Base-by-base conservation (phyloP, 2,113 vertebrate genomes). In the Chamaea fasciata region DNA sequence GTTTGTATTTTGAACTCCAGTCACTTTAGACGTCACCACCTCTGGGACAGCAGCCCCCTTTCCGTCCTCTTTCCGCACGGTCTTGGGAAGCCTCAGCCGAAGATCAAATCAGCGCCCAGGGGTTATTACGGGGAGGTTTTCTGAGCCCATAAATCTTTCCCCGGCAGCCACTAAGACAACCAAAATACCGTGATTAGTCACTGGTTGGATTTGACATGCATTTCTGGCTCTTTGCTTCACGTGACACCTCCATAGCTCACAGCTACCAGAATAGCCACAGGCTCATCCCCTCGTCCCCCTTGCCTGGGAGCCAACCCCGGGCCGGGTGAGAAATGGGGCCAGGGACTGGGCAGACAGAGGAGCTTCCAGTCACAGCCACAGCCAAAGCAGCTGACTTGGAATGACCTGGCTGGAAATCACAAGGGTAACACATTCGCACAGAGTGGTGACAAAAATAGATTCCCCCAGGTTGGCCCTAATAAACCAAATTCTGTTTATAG, bases 181-280 rank as follows among this genome's bases (percentile, higher is more conserved):
- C 96, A 96, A 98, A 97, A 98, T 98, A 98, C 96, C 93, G 21
- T 96, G 93, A 98, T 98, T 97, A 83, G 97, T 98, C 98, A 97
- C 94, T 90, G 94, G 93, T 97, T 95, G 55, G 84, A 96, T 97
- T 96, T 97, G 97, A 95, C 95, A 80, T 80, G 96, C 95, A 94
- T 97, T 94, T 95, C 97, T 95, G 92, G 73, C 94, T 87, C 95
- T 90, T 78, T 81, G 89, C 97, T 85, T 96, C 96, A 97, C 97
- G 97, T 98, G 97, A 98, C 97, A 95, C 96, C 60, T 68, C 37
- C 37, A 74, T 96, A 98, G 95, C 97, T 98, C 98, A 98, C 95
- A 90, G 92, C 55, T 97, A 98, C 98, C 97, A 97, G 97, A 98
- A 98, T 98, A 98, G 98, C 97, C 83, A 15, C 96, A 77, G 90